phyloP scores from a whole-genome alignment of 2,888 invertebrate genomes.

The Scaptomyza polygonia region DNA sequence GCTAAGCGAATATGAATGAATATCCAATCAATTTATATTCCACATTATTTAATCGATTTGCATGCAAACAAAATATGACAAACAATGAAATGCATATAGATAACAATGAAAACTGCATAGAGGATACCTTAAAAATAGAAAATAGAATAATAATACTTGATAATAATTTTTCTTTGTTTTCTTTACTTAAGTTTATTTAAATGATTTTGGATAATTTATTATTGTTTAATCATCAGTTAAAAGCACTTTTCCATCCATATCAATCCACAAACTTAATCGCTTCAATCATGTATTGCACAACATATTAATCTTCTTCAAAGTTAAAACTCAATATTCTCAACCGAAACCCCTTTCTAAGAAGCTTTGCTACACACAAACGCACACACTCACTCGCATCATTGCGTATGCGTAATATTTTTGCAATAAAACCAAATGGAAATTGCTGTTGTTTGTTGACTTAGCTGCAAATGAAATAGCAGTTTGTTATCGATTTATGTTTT shows the following conservation, averaged over 20 bases:
- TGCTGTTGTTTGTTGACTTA: slow-evolving; percentile 18
- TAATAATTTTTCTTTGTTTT: not conserved
- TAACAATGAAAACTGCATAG: not conserved
- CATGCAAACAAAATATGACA: not conserved
- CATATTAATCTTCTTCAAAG: slow-evolving; percentile 7
- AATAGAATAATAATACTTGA: too few relatives aligned
- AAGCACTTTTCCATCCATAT: not conserved
- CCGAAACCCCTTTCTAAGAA: not conserved
- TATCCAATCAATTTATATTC: not conserved
- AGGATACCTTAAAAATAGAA: not conserved
- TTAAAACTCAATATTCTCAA: slow-evolving; percentile 2
- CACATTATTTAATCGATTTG: slow-evolving; percentile 2
- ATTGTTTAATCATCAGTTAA: not conserved
- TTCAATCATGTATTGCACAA: not conserved
- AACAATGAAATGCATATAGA: not conserved
- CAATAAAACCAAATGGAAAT: slow-evolving; percentile 24
- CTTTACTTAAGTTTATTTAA: not conserved
- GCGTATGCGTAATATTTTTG: slow-evolving; percentile 36
- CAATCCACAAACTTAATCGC: not conserved
- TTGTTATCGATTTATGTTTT: slow-evolving; percentile 36
- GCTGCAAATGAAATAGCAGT: slow-evolving; percentile 35
- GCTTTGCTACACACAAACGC: not conserved
- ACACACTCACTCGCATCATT: not conserved
- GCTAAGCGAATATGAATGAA: slow-evolving; percentile 7
- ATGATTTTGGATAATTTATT: not conserved